Conservation (phyloP, 2,888 invertebrate species). For the Micropterix aruncella region DNA sequence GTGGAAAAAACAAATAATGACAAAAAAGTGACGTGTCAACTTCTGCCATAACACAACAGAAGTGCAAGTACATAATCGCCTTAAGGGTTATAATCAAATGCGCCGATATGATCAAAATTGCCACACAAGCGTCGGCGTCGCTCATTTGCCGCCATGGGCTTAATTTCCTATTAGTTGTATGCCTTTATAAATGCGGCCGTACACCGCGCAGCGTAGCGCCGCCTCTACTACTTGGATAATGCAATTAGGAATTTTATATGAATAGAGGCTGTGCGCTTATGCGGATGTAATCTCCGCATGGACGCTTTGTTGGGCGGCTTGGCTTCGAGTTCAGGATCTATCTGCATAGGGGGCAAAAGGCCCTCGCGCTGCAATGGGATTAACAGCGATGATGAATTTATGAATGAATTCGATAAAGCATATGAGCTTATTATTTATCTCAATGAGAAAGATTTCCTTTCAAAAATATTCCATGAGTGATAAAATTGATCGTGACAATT, state of each 20-base stretch:
- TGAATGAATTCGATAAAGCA: no score
- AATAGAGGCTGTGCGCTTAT: neutral
- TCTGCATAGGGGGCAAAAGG: neutral
- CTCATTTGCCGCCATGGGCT: neutral
- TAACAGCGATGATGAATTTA: neutral
- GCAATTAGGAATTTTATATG: neutral
- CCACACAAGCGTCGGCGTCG: neutral
- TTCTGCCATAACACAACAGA: no score
- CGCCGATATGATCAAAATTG: neutral
- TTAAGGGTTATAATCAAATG: no score
- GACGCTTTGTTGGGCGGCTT: neutral
- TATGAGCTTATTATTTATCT: no score
- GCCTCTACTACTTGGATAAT: neutral
- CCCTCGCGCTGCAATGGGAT: neutral
- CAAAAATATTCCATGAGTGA: no score
- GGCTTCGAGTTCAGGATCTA: neutral
- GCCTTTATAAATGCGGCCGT: no score
- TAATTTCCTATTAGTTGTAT: neutral
- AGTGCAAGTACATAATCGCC: no score
- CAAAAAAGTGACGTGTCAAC: no score
- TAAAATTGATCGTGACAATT: no score
- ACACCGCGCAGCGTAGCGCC: no score
- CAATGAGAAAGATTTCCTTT: no score
- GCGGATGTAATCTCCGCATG: neutral
- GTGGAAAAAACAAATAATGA: no score